Conservation (phyloP, 1,140 invertebrate genomes). For the Rhysida immarginata region DNA sequence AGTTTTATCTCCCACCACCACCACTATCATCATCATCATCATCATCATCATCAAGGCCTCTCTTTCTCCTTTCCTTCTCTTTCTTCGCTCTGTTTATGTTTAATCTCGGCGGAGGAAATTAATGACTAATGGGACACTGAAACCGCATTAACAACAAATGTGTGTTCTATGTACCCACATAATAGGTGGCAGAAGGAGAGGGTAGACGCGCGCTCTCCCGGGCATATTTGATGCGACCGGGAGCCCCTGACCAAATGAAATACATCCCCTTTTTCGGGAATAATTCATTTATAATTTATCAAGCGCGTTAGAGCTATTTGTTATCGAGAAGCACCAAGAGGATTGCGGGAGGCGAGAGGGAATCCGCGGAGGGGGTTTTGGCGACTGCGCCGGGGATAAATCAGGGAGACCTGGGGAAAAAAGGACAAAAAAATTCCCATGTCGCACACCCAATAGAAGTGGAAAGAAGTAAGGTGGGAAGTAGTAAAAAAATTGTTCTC, state of each 20-base stretch:
- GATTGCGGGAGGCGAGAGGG: background rate
- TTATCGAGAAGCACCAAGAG: background rate
- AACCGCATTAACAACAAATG: conserved; percentile 24
- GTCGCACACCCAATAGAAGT: too few species aligned
- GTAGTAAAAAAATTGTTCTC: too few species aligned
- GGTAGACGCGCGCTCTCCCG: too few species aligned
- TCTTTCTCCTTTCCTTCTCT: too few species aligned
- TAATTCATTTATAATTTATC: conserved; percentile 11
- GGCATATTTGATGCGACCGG: background rate
- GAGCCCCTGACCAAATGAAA: background rate
- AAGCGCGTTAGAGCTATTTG: conserved; percentile 4
- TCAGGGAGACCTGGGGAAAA: background rate
- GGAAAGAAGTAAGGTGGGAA: too few species aligned
- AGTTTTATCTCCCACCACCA: too few species aligned
- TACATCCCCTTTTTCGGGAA: background rate
- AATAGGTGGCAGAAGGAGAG: background rate
- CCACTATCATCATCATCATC: too few species aligned
- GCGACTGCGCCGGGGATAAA: too few species aligned
- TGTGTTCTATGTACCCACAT: conserved; percentile 16
- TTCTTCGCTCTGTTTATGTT: too few species aligned
- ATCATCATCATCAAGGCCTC: too few species aligned
- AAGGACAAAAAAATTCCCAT: too few species aligned
- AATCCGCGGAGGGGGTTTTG: background rate
- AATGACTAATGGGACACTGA: conserved; percentile 17
- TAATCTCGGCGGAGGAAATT: too few species aligned